These are phyloP conservation scores for Delichon dasypus DNA, from an alignment of 2,797 vertebrate genomes.

Conservation along the genomic window DNA sequence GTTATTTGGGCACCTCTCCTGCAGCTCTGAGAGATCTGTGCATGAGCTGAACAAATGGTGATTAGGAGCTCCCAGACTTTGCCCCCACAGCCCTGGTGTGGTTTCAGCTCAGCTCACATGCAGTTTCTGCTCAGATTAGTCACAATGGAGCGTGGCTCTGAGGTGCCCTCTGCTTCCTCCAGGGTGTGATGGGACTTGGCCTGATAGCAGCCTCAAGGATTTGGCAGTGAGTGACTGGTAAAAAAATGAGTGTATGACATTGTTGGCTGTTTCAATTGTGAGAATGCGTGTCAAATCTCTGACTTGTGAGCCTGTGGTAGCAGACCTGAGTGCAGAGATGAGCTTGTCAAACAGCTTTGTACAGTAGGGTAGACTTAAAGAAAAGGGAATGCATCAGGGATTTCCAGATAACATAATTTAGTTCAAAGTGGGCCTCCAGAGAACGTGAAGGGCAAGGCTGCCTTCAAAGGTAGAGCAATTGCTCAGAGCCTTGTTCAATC, in stretches of 20 bases:
- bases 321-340: background rate
- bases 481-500: background rate
- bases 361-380: background rate
- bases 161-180: background rate
- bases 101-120: background rate
- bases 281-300: background rate
- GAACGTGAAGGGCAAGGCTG: background rate
- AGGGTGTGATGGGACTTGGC: background rate
- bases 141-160: background rate
- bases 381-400: background rate
- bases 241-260: background rate
- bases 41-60: background rate
- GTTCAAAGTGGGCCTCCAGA: background rate
- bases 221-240: background rate
- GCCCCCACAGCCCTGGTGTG: background rate
- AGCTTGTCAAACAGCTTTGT: background rate
- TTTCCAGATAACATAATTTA: background rate
- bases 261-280: background rate
- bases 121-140: background rate
- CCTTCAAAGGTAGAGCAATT: background rate
- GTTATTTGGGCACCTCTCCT: background rate
- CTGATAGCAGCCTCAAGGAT: background rate
- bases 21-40: background rate
- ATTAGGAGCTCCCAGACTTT: constrained; percentile 24
- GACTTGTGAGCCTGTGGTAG: background rate